Evolutionary conservation across 92 coral and sea anemone species (phyloP), one percentile per base, ranked within the genome.

Genomic region (Zoanthus sociatus): DNA sequence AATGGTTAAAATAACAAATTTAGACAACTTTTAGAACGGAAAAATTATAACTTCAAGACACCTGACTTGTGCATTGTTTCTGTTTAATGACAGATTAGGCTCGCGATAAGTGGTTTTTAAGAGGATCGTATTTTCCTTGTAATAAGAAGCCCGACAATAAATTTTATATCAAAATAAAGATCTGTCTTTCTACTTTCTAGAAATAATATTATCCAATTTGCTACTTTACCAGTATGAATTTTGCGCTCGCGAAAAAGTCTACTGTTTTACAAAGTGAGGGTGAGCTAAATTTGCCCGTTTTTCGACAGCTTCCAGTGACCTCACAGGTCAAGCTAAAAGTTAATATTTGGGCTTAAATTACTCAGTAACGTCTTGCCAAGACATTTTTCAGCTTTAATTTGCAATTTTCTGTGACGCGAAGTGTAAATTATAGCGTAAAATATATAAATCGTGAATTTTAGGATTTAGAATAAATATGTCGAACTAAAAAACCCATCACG

Each of bases 281-380:
- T 58, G 15, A 73, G 56, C 78, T 73, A 73, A 73, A 7, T 73
- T 71, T 71, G 76, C 10, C 26, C 26, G 26, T 0, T 26, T 26
- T 26, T 26, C 26, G 26, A 26, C 26, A 26, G 26, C 26, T 26
- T 26, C 26, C 26, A 26, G 26, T 26, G 26, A 26, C 26, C 26
- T 26, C 26, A 26, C 26, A 26, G 26, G 26, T 26, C 26, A 26
- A 26, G 26, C 26, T 26, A 26, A 26, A 26, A 0, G 0, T 26
- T 26, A 26, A 26, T 26, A 26, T 26, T 26, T 26, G 26, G 26
- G 26, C 26, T 26, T 26, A 26, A 26, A 26, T 26, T 73, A 73
- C 50, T 73, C 77, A 73, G 33, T 73, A 7, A 73, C 21, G 33
- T 42, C 53, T 73, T 73, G 9, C 77, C 77, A 73, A 32, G 77